Evolutionary conservation across 2,888 invertebrate genomes (phyloP), one percentile per base, ranked within the genome.

Genomic region (Heliconius aoede): DNA sequence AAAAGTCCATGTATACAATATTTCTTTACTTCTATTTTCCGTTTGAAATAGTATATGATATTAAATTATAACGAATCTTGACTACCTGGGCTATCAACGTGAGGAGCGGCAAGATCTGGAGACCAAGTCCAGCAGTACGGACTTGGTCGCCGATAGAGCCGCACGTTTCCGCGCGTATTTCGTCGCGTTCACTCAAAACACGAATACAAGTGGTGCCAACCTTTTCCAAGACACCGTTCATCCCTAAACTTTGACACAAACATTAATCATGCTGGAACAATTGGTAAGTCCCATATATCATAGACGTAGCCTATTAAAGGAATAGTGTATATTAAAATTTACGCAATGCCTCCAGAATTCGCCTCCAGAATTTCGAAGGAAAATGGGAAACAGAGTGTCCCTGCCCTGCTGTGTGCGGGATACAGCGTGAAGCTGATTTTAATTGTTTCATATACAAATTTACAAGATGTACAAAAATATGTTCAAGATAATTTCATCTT

Each of bases 71-170:
- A 18, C 0, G n/a, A 32, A 65, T 5, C 13, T 65, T 72, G 60
- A n/a, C 71, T 15, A 55, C 71, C 64, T 26, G 58, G 30, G 15
- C 51, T 62, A 30, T 13, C 11, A 55, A n/a, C 40, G 58, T 36
- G 71, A 76, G 64, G 46, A 78, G 69, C 62, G 72, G 55, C 58
- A 78, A 60, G 61, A 64, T 67, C 72, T 77, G 68, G 74, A 67
- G 72, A 71, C 76, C 76, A 65, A 51, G 61, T 68, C 69, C 77
- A 82, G 78, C 81, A 82, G 82, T 82, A 73, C 74, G 78, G 79
- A 73, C 78, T 74, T 76, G 72, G 78, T 79, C 80, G 81, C 77
- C 76, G 78, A 30, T 77, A 30, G 67, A 76, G 77, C 65, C 74
- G 81, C 81, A 82, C 82, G 82, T 72, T 72, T 69, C 51, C 69